Conservation (phyloP, 2,888 invertebrate genomes). For the Lepetodrilus schrolli region DNA sequence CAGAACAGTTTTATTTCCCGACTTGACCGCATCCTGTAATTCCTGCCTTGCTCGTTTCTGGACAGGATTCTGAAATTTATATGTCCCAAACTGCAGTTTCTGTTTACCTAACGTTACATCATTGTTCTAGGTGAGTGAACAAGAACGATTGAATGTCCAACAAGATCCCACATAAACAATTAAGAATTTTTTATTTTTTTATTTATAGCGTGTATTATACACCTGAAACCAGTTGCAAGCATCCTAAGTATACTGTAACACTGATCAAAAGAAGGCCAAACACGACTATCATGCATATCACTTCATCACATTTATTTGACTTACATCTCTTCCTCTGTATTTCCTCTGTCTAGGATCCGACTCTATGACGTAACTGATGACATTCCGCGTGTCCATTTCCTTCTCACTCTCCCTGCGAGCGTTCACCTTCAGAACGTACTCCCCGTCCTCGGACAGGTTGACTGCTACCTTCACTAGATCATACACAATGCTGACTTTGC, state of each 20-base stretch:
- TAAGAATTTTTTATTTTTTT: no score
- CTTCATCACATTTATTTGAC: no score
- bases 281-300: no score
- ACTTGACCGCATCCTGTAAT: neutral
- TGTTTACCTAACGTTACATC: no score
- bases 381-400: slow-evolving; percentile 35
- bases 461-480: slow-evolving; percentile 34
- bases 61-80: neutral
- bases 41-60: neutral
- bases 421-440: slow-evolving; percentile 43
- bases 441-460: slow-evolving; percentile 41
- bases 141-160: no score
- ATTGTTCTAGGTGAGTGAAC: no score
- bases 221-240: no score
- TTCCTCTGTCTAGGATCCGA: slow-evolving; percentile 38
- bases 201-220: no score
- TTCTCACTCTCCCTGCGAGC: slow-evolving; percentile 37
- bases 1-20: slow-evolving; percentile 1
- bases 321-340: slow-evolving; percentile 38
- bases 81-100: no score
- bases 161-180: no score
- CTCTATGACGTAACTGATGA: slow-evolving; percentile 44
- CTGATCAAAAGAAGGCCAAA: no score
- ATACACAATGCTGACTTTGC: neutral
- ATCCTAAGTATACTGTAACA: no score